Evolutionary conservation across 2,888 invertebrate genomes (phyloP).

Genomic region (Dynastes maya): DNA sequence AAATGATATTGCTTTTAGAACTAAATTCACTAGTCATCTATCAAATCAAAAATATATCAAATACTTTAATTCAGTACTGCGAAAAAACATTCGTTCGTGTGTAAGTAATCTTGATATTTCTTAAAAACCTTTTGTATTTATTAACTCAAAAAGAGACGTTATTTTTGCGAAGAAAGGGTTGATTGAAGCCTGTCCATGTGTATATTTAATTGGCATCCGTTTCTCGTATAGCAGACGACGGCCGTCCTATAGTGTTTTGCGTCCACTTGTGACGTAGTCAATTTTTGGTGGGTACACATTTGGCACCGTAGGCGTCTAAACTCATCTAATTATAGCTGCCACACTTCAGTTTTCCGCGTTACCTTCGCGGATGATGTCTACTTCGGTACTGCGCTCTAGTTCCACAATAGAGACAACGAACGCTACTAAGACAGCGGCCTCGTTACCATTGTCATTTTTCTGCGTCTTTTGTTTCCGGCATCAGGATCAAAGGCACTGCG

Average conservation of each 20-base stretch:
- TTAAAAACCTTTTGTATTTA: too few relatives aligned
- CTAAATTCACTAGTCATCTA: too few relatives aligned
- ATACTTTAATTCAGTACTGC: too few relatives aligned
- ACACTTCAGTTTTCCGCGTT: slow-evolving; percentile 60
- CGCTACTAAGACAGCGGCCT: slow-evolving; percentile 21
- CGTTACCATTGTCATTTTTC: slow-evolving; percentile 43
- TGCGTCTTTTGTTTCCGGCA: slow-evolving; percentile 18
- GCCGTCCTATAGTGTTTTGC: slow-evolving; percentile 26
- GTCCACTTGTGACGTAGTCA: slow-evolving; percentile 29
- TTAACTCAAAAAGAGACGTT: too few relatives aligned
- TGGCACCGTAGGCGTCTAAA: slow-evolving; percentile 59
- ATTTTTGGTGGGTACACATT: slow-evolving; percentile 47
- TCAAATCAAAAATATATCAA: too few relatives aligned
- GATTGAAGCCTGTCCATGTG: neutral
- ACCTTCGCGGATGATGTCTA: slow-evolving; percentile 60
- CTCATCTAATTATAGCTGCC: slow-evolving; percentile 62
- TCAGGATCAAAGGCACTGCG: neutral
- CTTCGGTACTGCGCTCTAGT: slow-evolving; percentile 58
- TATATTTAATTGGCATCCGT: slow-evolving; percentile 22
- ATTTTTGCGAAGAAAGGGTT: neutral
- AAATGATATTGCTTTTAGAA: too few relatives aligned
- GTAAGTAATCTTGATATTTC: too few relatives aligned
- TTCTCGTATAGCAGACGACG: slow-evolving; percentile 6
- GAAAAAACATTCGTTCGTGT: too few relatives aligned
- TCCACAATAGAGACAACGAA: slow-evolving; percentile 49